Percentiles rank a stretch among this genome's conserved stretches.
Evolutionary conservation across 2,113 vertebrate genomes (phyloP).

Genomic region (Lasiurus borealis): DNA sequence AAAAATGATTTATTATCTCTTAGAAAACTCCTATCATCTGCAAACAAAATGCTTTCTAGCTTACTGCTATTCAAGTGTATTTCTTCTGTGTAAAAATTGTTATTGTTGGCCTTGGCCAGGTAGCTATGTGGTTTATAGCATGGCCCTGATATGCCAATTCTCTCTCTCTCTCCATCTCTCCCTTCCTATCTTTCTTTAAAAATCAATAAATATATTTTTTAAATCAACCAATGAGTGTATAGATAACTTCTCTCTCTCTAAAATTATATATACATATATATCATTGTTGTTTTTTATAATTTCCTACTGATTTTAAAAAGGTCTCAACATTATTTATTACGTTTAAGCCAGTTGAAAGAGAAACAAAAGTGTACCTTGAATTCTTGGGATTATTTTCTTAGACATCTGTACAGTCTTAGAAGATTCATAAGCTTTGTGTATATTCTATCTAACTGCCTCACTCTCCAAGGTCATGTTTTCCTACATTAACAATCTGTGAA

Average conservation of each 20-base stretch:
- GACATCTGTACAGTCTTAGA: background rate
- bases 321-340: background rate
- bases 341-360: background rate
- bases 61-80: background rate
- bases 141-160: too few relatives aligned
- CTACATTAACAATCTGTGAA: background rate
- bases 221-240: too few relatives aligned
- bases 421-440: background rate
- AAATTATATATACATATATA: background rate
- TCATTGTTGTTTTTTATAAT: background rate
- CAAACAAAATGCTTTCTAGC: background rate
- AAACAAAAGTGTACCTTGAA: background rate
- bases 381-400: background rate
- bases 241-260: too few relatives aligned
- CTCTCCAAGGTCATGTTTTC: background rate
- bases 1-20: background rate
- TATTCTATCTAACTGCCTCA: background rate
- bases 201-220: too few relatives aligned
- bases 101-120: background rate
- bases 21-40: background rate
- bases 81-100: slow-evolving; percentile 5
- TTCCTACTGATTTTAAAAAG: background rate
- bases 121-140: too few relatives aligned
- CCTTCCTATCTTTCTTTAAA: too few relatives aligned
- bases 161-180: too few relatives aligned